Evolutionary conservation across 2,113 vertebrate genomes (phyloP).

Genomic region (Pluvianellus socialis): DNA sequence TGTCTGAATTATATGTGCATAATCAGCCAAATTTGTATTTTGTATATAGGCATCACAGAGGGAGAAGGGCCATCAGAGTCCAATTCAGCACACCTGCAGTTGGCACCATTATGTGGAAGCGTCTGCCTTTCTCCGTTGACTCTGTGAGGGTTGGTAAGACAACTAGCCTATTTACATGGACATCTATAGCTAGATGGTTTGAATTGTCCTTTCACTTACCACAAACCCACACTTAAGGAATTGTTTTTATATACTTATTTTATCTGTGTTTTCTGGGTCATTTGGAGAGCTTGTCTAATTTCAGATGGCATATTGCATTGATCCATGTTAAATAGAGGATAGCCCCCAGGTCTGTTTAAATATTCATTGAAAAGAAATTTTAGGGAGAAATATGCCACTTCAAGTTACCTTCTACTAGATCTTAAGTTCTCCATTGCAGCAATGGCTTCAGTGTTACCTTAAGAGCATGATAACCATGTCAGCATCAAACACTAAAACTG

Average conservation of each 20-base stretch:
- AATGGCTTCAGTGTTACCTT: not conserved
- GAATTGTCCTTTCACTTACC: not conserved
- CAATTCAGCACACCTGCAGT: not conserved
- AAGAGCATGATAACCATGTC: not conserved
- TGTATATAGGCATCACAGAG: not conserved
- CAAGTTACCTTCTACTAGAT: not conserved
- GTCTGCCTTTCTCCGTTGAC: not conserved
- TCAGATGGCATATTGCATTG: not conserved
- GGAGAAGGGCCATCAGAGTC: not conserved
- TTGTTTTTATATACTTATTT: not conserved
- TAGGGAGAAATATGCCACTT: not conserved
- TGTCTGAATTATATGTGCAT: not conserved
- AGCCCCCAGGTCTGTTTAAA: not conserved
- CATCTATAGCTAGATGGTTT: not conserved
- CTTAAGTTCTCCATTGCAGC: not conserved
- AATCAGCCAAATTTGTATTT: not conserved
- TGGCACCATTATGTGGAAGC: not conserved
- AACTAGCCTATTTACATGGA: not conserved
- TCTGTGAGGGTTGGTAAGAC: rapidly evolving
- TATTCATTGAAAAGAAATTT: not conserved
- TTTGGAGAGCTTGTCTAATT: not conserved
- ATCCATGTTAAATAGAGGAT: not conserved
- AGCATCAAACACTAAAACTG: not conserved
- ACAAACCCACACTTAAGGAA: not conserved
- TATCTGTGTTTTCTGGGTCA: not conserved